These are phyloP conservation scores for Gallinago jamesoni DNA, from an alignment of 2,113 vertebrate species.

Conservation along the genomic window DNA sequence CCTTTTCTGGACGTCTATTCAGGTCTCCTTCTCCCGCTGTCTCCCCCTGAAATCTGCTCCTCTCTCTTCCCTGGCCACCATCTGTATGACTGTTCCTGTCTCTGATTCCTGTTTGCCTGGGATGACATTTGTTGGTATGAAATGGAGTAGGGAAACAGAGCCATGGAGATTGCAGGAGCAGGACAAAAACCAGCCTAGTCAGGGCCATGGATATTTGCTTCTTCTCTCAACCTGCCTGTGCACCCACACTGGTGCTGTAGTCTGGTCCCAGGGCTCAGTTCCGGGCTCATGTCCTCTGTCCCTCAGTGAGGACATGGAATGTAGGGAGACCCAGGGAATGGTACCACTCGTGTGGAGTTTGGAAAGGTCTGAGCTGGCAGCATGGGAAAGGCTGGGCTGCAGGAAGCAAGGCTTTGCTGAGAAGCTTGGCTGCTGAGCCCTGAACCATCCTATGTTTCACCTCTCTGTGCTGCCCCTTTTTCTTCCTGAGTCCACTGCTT, in stretches of 20 bases:
- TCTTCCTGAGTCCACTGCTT: neutral
- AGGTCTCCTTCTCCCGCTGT: neutral
- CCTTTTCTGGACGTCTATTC: accelerated
- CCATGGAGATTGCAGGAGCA: neutral
- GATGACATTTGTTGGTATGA: neutral
- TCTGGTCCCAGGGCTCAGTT: neutral
- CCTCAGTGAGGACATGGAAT: neutral
- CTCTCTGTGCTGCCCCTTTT: neutral
- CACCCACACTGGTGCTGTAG: accelerated
- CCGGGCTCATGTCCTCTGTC: accelerated
- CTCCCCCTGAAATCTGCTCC: neutral
- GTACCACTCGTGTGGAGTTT: neutral
- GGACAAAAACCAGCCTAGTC: neutral
- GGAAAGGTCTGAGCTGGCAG: neutral
- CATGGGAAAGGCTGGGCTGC: neutral
- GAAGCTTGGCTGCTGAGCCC: neutral
- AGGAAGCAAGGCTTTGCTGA: neutral
- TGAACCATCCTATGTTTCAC: neutral
- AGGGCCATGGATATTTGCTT: neutral
- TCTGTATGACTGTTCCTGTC: neutral
- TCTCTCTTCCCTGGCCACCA: neutral
- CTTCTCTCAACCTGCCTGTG: neutral
- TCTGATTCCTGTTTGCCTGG: neutral
- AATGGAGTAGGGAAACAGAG: neutral
- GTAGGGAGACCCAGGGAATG: neutral